Percentiles rank a stretch among this genome's conserved stretches.
These are phyloP conservation scores for Amblyopsis rosae DNA, from an alignment of 2,113 vertebrate species.

Conservation along the genomic window DNA sequence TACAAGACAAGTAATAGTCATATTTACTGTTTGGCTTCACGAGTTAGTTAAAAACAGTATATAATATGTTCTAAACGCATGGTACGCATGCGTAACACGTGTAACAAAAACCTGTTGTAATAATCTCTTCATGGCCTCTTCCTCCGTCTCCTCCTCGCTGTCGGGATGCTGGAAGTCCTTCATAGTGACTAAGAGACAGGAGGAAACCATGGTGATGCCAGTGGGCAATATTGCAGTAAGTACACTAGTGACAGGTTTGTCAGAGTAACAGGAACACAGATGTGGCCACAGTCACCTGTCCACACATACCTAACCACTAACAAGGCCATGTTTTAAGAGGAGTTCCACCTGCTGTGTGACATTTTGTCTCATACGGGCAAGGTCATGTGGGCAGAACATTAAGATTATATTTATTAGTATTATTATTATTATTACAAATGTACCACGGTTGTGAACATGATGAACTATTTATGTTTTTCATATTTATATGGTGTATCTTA, in stretches of 20 bases:
- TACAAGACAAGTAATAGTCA: neutral
- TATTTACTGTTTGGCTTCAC: neutral
- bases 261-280: constrained; percentile 6
- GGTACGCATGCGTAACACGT: neutral
- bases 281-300: constrained; percentile 11
- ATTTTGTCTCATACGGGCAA: neutral
- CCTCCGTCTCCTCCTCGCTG: constrained; percentile 92
- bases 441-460: no score
- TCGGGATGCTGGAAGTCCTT: constrained; percentile 82
- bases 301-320: constrained; percentile 1
- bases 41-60: neutral
- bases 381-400: neutral
- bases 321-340: neutral
- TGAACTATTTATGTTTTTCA: no score
- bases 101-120: constrained; percentile 81
- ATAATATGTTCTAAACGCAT: neutral
- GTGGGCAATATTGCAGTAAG: neutral
- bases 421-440: no score
- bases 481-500: no score
- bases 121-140: constrained; percentile 84
- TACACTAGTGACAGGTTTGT: neutral
- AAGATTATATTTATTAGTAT: no score
- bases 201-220: constrained; percentile 1
- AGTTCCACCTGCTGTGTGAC: neutral
- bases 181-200: constrained; percentile 78